phyloP scores from a whole-genome alignment of 2,888 invertebrate genomes.

The Euspilapteryx auroguttella region DNA sequence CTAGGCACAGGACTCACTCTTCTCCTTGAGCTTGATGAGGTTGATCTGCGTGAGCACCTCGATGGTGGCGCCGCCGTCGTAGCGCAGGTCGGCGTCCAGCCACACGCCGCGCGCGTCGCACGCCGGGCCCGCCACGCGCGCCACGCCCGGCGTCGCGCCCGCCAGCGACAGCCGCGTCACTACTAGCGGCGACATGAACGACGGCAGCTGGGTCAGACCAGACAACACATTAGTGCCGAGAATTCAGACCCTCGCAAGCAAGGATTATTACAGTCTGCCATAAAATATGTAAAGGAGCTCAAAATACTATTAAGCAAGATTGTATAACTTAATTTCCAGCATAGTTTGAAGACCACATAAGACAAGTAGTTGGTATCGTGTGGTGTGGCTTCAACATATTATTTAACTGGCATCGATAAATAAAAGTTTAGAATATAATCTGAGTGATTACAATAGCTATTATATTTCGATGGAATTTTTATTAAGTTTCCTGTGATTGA shows the following conservation, averaged over 20 bases:
- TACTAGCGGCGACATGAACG: constrained; percentile 82
- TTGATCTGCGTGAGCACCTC: constrained; percentile 88
- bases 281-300: too few relatives aligned
- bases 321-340: neutral
- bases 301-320: neutral
- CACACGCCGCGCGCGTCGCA: constrained; percentile 85
- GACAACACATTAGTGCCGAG: too few relatives aligned
- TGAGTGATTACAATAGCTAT: too few relatives aligned
- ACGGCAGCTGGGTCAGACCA: constrained; percentile 69
- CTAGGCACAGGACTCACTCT: constrained; percentile 22
- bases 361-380: too few relatives aligned
- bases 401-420: neutral
- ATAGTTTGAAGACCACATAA: neutral
- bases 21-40: constrained; percentile 54
- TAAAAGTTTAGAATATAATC: neutral
- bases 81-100: constrained; percentile 82
- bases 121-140: constrained; percentile 64
- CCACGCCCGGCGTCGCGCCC: constrained; percentile 67
- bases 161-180: constrained; percentile 78
- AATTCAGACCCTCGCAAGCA: too few relatives aligned
- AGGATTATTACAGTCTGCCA: too few relatives aligned
- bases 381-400: too few relatives aligned
- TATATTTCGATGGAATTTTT: too few relatives aligned
- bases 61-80: constrained; percentile 78
- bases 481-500: too few relatives aligned